Evolutionary conservation across 2,888 invertebrate species (phyloP), one percentile per base, ranked within the genome.

Genomic region (Lasioglossum villosulum): DNA sequence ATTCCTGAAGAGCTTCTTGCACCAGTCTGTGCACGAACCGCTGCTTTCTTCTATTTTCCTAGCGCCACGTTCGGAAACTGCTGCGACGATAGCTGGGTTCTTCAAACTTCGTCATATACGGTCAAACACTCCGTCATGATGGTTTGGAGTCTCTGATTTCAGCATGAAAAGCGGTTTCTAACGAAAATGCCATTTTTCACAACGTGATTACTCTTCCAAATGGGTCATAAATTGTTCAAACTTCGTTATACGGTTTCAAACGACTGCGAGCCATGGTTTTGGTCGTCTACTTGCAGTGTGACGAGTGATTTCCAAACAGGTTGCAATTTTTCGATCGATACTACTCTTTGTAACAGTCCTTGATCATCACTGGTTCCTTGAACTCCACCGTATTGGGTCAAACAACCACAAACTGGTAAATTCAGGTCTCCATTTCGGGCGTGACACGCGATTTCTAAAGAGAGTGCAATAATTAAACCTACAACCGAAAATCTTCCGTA

Each of bases 1-100:
- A 87, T 87, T 84, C 84, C 80, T 79, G 76, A 83, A 86, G 86
- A 77, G 84, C 52, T 52, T 23, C 52, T 52, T 52, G n/a, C 52
- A 52, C n/a, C 52, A 52, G 52, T 52, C 52, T 52, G 52, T 52
- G 52, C 52, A 52, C 52, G 52, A 52, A 52, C 52, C 52, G 52
- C n/a, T 10, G 52, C 52, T 52, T 52, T n/a, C 52, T n/a, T 52
- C n/a, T 52, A 52, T 52, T 23, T 10, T 52, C 10, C 10, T 52
- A 52, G 52, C n/a, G 10, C 23, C n/a, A 10, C 6, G 23, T 52
- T 8, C 52, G n/a, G n/a, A 52, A 52, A 52, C 48, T 8, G 48
- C 45, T 4, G 45, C 16, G 45, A 45, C 45, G 4, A 45, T 45
- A 16, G 45, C 16, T 19, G 16, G 16, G 45, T 45, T 45, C 16